A percentile compares a stretch with the other conserved stretches of the same genome.
phyloP scores from a whole-genome alignment of 2,113 vertebrate species.

The Triplophysa siluroides region DNA sequence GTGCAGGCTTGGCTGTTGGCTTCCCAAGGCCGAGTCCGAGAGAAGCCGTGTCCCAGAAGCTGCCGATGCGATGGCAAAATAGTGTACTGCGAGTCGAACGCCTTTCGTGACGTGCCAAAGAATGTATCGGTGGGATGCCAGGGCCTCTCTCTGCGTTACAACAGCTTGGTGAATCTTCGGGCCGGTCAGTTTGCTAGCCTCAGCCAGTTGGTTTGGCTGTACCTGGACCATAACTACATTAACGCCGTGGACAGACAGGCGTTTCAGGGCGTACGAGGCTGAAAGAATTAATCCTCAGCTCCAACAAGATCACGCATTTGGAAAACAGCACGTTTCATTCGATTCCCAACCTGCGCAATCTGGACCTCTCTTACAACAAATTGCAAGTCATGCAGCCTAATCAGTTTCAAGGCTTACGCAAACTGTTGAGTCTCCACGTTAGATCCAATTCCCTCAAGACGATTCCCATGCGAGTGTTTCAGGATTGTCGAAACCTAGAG shows the following conservation, averaged over 20 bases:
- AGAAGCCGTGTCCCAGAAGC: constrained; percentile 90
- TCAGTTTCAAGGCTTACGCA: constrained; percentile 91
- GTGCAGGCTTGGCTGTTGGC: constrained; percentile 79
- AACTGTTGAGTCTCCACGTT: constrained; percentile 92
- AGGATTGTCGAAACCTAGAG: constrained; percentile 95
- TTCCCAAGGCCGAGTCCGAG: constrained; percentile 76
- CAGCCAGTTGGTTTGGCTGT: constrained; percentile 95
- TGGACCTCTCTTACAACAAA: constrained; percentile 97
- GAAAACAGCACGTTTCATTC: constrained; percentile 93
- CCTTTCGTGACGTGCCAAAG: constrained; percentile 89
- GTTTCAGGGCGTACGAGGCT: constrained; percentile 91
- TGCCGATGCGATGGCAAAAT: constrained; percentile 98
- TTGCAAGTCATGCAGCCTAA: constrained; percentile 85
- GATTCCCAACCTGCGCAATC: constrained; percentile 92
- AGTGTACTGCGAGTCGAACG: constrained; percentile 96
- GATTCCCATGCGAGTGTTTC: constrained; percentile 89
- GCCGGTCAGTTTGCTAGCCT: constrained; percentile 91
- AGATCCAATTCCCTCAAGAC: constrained; percentile 93
- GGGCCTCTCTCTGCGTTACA: constrained; percentile 94
- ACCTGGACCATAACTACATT: constrained; percentile 98
- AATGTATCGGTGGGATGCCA: constrained; percentile 94
- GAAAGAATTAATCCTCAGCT: constrained; percentile 96
- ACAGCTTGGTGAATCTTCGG: constrained; percentile 91
- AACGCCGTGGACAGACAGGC: constrained; percentile 87
- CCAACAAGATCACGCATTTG: constrained; percentile 90